A percentile compares a stretch with the other conserved stretches of the same genome.
These are phyloP conservation scores for Tapera naevia DNA, from an alignment of 2,797 vertebrate species.

Conservation along the genomic window DNA sequence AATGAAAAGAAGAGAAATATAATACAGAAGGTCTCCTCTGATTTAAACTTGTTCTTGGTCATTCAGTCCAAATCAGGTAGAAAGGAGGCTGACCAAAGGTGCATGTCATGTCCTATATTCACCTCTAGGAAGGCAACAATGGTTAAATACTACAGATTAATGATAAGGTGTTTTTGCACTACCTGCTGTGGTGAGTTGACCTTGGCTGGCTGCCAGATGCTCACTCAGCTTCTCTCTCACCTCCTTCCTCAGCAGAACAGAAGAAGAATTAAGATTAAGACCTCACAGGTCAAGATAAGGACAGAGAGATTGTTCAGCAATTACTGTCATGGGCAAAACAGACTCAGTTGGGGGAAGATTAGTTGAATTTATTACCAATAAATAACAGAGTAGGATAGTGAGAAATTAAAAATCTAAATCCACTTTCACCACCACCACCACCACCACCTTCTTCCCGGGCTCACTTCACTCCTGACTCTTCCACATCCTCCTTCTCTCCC, in stretches of 20 bases:
- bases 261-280: not conserved
- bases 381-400: not conserved
- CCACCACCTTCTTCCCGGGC: not conserved
- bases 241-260: not conserved
- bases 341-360: not conserved
- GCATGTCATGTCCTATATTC: not conserved
- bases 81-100: not conserved
- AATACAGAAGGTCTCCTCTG: not conserved
- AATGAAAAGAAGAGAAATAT: conserved; percentile 19
- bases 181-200: not conserved
- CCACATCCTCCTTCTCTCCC: not conserved
- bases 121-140: not conserved
- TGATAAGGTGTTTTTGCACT: not conserved
- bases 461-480: not conserved
- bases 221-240: not conserved
- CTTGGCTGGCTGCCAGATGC: not conserved
- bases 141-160: not conserved
- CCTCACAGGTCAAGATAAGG: not conserved
- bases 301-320: not conserved
- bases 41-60: not conserved
- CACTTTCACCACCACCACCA: not conserved
- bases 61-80: not conserved
- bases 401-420: not conserved
- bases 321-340: not conserved
- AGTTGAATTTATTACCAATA: not conserved